phyloP scores from a whole-genome alignment of 2,888 invertebrate genomes.

The Eupithecia subfuscata region DNA sequence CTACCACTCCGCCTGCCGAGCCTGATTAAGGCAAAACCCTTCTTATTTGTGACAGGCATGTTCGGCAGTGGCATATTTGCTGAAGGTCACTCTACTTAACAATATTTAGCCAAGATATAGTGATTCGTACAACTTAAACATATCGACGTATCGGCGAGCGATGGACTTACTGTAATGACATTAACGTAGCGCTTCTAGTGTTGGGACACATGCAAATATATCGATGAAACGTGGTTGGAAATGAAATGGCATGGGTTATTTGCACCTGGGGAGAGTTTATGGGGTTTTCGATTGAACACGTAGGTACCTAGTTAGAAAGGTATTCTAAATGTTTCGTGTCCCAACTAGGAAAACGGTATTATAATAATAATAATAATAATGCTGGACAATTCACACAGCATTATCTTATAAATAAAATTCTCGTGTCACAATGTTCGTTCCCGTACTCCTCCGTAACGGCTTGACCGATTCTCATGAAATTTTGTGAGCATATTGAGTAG shows the following conservation, averaged over 20 bases:
- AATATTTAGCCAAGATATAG: constrained; percentile 40
- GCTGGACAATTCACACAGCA: too few relatives aligned
- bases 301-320: not conserved
- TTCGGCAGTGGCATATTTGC: not conserved
- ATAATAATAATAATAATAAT: too few relatives aligned
- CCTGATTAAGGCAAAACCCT: too few relatives aligned
- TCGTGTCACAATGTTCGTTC: too few relatives aligned
- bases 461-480: too few relatives aligned
- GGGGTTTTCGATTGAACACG: not conserved
- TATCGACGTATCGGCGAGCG: constrained; percentile 66
- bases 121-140: constrained; percentile 66
- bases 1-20: too few relatives aligned
- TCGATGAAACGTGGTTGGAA: constrained; percentile 41
- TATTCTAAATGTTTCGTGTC: not conserved
- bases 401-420: too few relatives aligned
- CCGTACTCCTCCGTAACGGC: too few relatives aligned
- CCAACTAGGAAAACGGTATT: too few relatives aligned
- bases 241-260: not conserved
- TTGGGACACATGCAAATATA: constrained; percentile 45
- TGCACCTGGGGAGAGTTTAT: not conserved
- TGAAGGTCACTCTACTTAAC: constrained; percentile 36
- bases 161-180: constrained; percentile 79
- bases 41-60: not conserved
- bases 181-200: constrained; percentile 68
- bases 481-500: too few relatives aligned